These are phyloP conservation scores for Aythya baeri DNA, from an alignment of 2,113 vertebrate genomes.

Conservation along the genomic window DNA sequence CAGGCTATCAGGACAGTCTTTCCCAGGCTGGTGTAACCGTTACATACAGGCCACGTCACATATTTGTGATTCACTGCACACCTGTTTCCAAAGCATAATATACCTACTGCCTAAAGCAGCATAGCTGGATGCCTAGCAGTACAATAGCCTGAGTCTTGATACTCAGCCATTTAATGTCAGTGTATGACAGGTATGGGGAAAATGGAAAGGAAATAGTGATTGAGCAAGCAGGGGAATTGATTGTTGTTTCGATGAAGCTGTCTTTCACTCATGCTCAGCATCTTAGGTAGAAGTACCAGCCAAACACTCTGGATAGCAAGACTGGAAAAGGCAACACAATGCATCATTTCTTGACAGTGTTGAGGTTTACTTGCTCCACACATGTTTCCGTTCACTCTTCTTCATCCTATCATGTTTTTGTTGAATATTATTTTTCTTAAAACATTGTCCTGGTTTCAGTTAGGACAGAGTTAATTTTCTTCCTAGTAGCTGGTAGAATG, in stretches of 20 bases:
- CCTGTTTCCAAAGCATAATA: not conserved
- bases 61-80: not conserved
- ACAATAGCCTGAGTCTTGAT: not conserved
- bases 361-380: not conserved
- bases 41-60: not conserved
- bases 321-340: not conserved
- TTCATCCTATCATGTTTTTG: not conserved
- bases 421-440: not conserved
- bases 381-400: not conserved
- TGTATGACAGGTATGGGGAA: not conserved
- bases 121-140: not conserved
- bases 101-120: not conserved
- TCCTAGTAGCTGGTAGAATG: no score
- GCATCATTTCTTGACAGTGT: not conserved
- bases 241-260: not conserved
- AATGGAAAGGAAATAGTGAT: not conserved
- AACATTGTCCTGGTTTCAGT: not conserved
- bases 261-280: not conserved
- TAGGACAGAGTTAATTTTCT: no score
- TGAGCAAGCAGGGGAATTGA: not conserved
- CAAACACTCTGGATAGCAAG: not conserved
- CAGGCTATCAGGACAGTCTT: not conserved
- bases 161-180: not conserved
- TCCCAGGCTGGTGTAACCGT: not conserved
- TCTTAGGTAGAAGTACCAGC: not conserved